These are phyloP conservation scores for Batillaria attramentaria DNA, from an alignment of 1,140 invertebrate species.

Conservation along the genomic window DNA sequence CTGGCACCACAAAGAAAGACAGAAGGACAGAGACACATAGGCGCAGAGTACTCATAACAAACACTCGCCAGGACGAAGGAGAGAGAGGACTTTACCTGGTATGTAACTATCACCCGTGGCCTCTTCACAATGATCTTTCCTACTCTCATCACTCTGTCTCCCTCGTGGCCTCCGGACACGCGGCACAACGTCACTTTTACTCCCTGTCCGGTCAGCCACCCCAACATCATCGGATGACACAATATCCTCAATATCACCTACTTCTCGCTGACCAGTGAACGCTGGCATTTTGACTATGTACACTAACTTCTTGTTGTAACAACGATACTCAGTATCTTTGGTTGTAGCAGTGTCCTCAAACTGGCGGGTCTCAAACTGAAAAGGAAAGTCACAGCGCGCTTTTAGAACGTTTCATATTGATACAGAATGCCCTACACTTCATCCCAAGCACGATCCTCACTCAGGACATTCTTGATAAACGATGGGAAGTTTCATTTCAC, in stretches of 20 bases:
- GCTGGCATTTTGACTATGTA: slow-evolving; percentile 39
- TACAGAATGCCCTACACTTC: too few species aligned
- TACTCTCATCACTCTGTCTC: slow-evolving; percentile 14
- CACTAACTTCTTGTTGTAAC: too few species aligned
- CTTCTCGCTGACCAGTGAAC: slow-evolving; percentile 11
- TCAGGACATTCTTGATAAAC: too few species aligned
- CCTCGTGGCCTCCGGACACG: slow-evolving; percentile 38
- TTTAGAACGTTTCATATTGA: too few species aligned
- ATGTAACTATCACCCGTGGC: slow-evolving; percentile 57
- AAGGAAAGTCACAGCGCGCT: too few species aligned
- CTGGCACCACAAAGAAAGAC: too few species aligned
- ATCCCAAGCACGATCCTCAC: too few species aligned
- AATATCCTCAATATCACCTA: slow-evolving; percentile 62
- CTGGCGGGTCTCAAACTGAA: too few species aligned
- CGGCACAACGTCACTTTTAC: slow-evolving; percentile 47
- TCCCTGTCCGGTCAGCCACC: slow-evolving; percentile 40
- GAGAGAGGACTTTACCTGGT: slow-evolving; percentile 47
- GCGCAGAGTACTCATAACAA: not conserved
- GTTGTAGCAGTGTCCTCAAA: too few species aligned
- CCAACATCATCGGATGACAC: slow-evolving; percentile 42
- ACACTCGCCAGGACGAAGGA: not conserved
- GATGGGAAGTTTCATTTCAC: too few species aligned
- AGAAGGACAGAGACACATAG: not conserved
- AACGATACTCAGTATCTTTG: too few species aligned
- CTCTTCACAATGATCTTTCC: slow-evolving; percentile 29